Conservation (phyloP, 2,113 vertebrate genomes). For the Dromas ardeola region DNA sequence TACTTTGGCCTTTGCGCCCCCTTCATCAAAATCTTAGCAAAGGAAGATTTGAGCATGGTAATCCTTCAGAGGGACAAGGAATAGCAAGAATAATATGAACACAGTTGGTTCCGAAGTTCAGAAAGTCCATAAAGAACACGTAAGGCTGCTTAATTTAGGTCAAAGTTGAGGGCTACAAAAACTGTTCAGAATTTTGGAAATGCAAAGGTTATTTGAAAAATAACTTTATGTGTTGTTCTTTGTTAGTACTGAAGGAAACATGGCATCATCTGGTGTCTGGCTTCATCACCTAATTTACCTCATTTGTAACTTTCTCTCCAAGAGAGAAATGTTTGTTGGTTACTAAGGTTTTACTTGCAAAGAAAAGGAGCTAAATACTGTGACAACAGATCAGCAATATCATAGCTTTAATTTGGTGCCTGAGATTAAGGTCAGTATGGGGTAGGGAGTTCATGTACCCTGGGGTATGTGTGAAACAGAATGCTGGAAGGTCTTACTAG, state of each 20-base stretch:
- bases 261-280: accelerated
- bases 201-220: not conserved
- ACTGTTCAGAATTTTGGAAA: not conserved
- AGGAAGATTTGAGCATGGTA: not conserved
- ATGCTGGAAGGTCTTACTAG: not conserved
- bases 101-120: not conserved
- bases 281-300: not conserved
- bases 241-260: not conserved
- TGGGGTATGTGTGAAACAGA: not conserved
- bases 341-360: not conserved
- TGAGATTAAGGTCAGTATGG: not conserved
- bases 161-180: not conserved
- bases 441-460: not conserved
- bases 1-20: not conserved
- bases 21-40: not conserved
- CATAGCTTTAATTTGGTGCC: not conserved
- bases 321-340: not conserved
- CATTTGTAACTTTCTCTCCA: not conserved
- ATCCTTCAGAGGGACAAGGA: not conserved
- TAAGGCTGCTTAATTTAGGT: not conserved
- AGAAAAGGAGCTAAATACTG: not conserved
- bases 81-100: not conserved
- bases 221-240: not conserved
- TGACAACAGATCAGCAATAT: not conserved
- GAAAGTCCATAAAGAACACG: not conserved